Evolutionary conservation across 1,140 invertebrate genomes (phyloP).

Genomic region (Anadara kagoshimensis): DNA sequence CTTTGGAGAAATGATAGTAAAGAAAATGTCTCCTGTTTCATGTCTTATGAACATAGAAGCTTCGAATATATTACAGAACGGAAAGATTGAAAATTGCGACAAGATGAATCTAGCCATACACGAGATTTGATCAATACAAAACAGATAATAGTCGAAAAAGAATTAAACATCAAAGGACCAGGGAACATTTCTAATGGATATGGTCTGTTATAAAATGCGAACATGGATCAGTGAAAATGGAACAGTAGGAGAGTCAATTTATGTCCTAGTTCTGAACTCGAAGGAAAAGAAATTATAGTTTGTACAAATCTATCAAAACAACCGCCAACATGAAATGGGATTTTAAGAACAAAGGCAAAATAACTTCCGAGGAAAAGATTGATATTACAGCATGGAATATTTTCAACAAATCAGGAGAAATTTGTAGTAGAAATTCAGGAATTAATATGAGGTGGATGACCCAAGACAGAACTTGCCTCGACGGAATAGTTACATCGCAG

Average conservation of each 20-base stretch:
- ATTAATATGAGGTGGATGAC: too few species aligned
- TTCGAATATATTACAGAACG: not conserved
- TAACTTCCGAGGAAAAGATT: not conserved
- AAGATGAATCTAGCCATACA: not conserved
- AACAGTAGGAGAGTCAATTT: not conserved
- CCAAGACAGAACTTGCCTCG: too few species aligned
- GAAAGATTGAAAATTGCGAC: not conserved
- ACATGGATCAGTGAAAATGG: not conserved
- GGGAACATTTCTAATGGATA: not conserved
- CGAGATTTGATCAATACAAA: too few species aligned
- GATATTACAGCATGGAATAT: not conserved
- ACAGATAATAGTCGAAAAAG: not conserved
- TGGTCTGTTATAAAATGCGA: not conserved
- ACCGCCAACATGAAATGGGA: not conserved
- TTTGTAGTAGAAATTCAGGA: too few species aligned
- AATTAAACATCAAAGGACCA: not conserved
- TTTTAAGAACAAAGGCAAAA: slow-evolving; percentile 1
- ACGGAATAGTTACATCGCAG: too few species aligned
- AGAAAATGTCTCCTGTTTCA: not conserved
- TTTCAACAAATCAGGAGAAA: not conserved
- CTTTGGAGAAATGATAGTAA: not conserved
- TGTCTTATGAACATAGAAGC: not conserved
- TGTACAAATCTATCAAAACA: not conserved
- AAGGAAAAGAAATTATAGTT: not conserved
- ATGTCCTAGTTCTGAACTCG: not conserved